Evolutionary conservation across 2,888 invertebrate genomes (phyloP).

Genomic region (Metacarcinus magister): DNA sequence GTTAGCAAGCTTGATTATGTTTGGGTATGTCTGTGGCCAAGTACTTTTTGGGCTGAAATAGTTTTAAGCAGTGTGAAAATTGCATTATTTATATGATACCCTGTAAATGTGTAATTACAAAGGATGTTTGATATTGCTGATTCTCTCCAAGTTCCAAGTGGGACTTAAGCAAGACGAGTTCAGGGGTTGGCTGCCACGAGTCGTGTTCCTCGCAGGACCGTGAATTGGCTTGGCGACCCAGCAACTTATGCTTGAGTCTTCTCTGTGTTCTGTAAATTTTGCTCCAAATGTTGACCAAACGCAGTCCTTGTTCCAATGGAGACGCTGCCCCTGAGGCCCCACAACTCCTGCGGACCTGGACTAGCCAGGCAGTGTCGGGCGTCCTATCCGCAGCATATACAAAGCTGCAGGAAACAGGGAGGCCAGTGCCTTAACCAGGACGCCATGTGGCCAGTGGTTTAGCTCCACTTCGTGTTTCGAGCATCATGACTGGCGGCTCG

Average conservation of each 20-base stretch:
- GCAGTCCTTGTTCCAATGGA: background rate
- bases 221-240: background rate
- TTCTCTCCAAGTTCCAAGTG: slow-evolving; percentile 31
- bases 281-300: background rate
- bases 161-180: slow-evolving; percentile 3
- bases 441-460: background rate
- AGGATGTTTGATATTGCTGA: slow-evolving; percentile 27
- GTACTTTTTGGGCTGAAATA: slow-evolving; percentile 65
- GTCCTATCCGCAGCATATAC: background rate
- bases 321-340: background rate
- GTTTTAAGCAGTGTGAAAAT: slow-evolving; percentile 77
- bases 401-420: background rate
- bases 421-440: slow-evolving; percentile 16
- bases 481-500: background rate
- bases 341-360: background rate
- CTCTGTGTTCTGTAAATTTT: background rate
- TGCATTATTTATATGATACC: slow-evolving; percentile 54
- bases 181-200: background rate
- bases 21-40: slow-evolving; percentile 61
- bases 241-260: background rate
- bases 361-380: background rate
- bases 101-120: slow-evolving; percentile 59
- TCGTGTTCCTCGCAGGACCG: background rate
- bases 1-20: slow-evolving; percentile 57
- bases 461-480: background rate